phyloP scores from a whole-genome alignment of 2,888 invertebrate species.

The Stenchaetothrips biformis region DNA sequence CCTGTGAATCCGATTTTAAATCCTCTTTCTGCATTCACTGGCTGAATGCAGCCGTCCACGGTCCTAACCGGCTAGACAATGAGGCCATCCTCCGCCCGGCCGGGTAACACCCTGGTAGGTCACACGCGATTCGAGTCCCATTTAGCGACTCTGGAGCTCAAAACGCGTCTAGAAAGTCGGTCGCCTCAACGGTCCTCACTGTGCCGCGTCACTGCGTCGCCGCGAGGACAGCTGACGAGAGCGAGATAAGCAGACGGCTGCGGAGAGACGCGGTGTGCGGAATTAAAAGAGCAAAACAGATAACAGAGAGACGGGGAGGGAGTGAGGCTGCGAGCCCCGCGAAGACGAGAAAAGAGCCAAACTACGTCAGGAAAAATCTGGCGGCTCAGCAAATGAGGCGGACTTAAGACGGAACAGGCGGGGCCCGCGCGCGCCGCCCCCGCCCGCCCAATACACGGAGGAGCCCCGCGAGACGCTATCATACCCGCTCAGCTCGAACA shows the following conservation, averaged over 20 bases:
- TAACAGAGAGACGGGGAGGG: not conserved
- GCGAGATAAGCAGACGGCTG: not conserved
- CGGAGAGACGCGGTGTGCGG: not conserved
- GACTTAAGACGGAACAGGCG: constrained; percentile 12
- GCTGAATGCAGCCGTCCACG: too few species aligned
- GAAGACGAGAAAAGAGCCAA: not conserved
- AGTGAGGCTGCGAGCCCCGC: not conserved
- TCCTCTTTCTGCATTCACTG: not conserved
- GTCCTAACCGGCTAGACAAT: too few species aligned
- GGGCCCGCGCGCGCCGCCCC: not conserved
- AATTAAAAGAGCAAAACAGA: not conserved
- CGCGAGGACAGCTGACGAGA: not conserved
- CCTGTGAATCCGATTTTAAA: not conserved
- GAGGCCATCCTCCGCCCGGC: too few species aligned
- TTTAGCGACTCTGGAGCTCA: too few species aligned
- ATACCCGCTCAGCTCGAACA: constrained; percentile 5
- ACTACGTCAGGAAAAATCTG: constrained; percentile 23
- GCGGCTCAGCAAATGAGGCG: constrained; percentile 22
- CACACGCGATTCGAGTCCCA: too few species aligned
- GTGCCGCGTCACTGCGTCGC: too few species aligned
- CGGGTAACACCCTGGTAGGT: too few species aligned
- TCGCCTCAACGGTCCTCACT: too few species aligned
- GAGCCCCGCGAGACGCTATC: not conserved
- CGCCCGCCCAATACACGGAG: not conserved
- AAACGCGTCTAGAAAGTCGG: too few species aligned